These are phyloP conservation scores for Azemiops feae DNA, from an alignment of 2,113 vertebrate species.

Conservation along the genomic window DNA sequence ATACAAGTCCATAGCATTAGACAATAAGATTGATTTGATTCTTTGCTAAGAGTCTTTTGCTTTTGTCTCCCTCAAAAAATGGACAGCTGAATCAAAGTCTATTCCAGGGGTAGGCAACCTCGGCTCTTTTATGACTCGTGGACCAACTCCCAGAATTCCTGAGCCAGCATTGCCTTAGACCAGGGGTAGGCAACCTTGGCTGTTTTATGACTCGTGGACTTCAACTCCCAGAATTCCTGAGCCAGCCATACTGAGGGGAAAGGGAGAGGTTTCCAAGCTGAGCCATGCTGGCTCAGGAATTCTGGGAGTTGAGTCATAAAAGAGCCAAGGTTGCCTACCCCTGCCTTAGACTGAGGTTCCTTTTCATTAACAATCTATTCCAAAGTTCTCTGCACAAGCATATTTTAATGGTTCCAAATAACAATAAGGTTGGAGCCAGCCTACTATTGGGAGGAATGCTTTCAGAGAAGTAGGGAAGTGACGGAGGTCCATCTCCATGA, in stretches of 20 bases:
- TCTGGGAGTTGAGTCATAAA: too few species aligned
- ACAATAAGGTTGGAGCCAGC: background rate
- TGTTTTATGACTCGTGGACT: too few species aligned
- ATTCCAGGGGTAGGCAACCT: too few species aligned
- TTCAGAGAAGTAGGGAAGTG: background rate
- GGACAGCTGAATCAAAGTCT: background rate
- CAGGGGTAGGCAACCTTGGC: too few species aligned
- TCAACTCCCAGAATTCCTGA: too few species aligned
- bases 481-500: background rate
- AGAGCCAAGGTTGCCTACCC: too few species aligned
- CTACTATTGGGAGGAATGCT: background rate
- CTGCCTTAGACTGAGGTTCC: background rate
- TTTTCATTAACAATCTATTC: background rate
- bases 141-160: too few species aligned
- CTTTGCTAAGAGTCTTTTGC: background rate
- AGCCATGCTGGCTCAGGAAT: too few species aligned
- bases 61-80: background rate
- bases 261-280: too few species aligned
- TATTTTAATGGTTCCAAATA: background rate
- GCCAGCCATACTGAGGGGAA: too few species aligned
- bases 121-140: too few species aligned
- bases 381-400: background rate
- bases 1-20: background rate
- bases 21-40: background rate
- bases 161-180: too few species aligned